A percentile compares a stretch with the other conserved stretches of the same genome.
Evolutionary conservation across 30 jellyfish, hydroid and myxozoan genomes (phyloP).

Genomic region (Cassiopea andromeda): DNA sequence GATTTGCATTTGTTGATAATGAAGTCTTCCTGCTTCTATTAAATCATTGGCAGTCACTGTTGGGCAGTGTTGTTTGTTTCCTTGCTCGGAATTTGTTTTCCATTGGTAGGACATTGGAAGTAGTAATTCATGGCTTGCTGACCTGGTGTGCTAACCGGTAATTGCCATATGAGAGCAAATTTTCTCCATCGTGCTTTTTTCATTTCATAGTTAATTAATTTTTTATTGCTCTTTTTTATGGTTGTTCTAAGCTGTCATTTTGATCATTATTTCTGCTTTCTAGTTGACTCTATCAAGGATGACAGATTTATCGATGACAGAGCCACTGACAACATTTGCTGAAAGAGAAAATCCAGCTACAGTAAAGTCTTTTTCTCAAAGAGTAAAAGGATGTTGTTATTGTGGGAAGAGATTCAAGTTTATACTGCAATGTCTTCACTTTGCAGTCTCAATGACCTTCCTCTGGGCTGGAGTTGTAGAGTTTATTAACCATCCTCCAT

Average conservation of each 20-base stretch:
- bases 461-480: conserved; percentile 91
- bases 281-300: background rate
- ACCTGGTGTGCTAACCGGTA: too few species aligned
- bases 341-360: background rate
- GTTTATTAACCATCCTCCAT: conserved; percentile 92
- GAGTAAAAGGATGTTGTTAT: background rate
- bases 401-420: conserved; percentile 9
- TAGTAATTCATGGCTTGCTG: too few species aligned
- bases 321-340: conserved; percentile 2
- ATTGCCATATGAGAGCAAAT: too few species aligned
- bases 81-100: too few species aligned
- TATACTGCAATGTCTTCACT: conserved; percentile 68
- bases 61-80: too few species aligned
- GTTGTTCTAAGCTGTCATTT: background rate
- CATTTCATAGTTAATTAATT: too few species aligned
- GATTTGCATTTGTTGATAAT: too few species aligned
- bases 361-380: background rate
- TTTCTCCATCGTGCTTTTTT: too few species aligned
- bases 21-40: too few species aligned
- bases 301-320: conserved; percentile 2
- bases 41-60: too few species aligned
- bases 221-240: background rate
- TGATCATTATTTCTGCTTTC: background rate
- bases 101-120: too few species aligned
- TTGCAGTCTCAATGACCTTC: conserved; percentile 65